phyloP scores from a whole-genome alignment of 1,140 invertebrate genomes.

The Batillaria attramentaria region DNA sequence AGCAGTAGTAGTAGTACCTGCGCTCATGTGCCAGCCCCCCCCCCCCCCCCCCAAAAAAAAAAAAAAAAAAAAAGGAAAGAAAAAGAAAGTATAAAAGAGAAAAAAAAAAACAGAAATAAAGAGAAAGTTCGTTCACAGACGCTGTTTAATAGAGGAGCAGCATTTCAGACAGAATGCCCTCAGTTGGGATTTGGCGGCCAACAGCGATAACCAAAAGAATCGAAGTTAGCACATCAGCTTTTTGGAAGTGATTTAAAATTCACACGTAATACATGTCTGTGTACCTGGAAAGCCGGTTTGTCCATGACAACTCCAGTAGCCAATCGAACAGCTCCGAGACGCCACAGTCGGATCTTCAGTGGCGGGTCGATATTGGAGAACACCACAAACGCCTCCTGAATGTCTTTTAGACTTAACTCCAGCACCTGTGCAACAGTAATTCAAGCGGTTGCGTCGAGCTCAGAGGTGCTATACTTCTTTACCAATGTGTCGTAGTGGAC shows the following conservation, averaged over 20 bases:
- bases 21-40: too few relatives aligned
- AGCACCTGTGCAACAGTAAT: slow-evolving; percentile 43
- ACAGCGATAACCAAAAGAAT: too few relatives aligned
- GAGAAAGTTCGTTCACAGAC: neutral
- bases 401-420: slow-evolving; percentile 58
- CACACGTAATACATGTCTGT: neutral
- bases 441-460: neutral
- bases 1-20: too few relatives aligned
- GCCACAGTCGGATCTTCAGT: slow-evolving; percentile 64
- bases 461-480: neutral
- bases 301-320: slow-evolving; percentile 59
- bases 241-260: neutral
- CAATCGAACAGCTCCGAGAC: slow-evolving; percentile 62
- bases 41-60: too few relatives aligned
- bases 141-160: neutral
- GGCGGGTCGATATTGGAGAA: slow-evolving; percentile 57
- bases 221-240: too few relatives aligned
- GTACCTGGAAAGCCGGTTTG: slow-evolving; percentile 58
- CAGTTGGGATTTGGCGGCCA: too few relatives aligned
- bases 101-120: neutral
- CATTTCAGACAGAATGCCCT: neutral
- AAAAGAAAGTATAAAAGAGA: neutral
- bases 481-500: too few relatives aligned
- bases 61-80: too few relatives aligned
- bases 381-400: slow-evolving; percentile 53